Percentiles rank a stretch among this genome's conserved stretches.
phyloP scores from a whole-genome alignment of 92 coral and sea anemone species.

The Parazoanthus swiftii region DNA sequence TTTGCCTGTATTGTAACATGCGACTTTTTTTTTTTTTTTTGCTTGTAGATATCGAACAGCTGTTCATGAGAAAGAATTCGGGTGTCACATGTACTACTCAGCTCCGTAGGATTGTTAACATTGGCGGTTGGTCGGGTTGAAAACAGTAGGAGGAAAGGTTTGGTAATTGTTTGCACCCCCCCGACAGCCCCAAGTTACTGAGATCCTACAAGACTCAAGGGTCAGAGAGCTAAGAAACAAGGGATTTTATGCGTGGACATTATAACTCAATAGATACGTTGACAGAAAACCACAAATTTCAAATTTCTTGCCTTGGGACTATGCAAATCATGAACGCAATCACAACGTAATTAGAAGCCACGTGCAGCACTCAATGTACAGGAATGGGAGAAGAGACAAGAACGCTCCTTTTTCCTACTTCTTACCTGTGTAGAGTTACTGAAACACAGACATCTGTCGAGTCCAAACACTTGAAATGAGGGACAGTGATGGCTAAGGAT shows the following conservation, averaged over 20 bases:
- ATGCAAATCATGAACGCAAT: not conserved
- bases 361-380: not conserved
- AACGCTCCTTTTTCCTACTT: not conserved
- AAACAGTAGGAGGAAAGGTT: not conserved
- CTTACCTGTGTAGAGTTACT: not conserved
- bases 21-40: not conserved
- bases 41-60: conserved; percentile 4
- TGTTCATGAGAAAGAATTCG: not conserved
- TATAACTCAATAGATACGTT: not conserved
- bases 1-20: not conserved
- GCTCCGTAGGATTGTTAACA: not conserved
- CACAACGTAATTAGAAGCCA: not conserved
- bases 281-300: not conserved
- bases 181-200: not conserved
- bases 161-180: not conserved
- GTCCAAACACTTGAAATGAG: not conserved
- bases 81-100: not conserved
- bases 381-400: not conserved
- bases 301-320: conserved; percentile 7
- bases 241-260: not conserved
- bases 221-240: not conserved
- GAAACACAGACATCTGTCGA: not conserved
- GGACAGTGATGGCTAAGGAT: not conserved
- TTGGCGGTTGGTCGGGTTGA: not conserved
- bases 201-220: not conserved